Conservation (phyloP, 2,797 vertebrate genomes). For the Merluccius polli region DNA sequence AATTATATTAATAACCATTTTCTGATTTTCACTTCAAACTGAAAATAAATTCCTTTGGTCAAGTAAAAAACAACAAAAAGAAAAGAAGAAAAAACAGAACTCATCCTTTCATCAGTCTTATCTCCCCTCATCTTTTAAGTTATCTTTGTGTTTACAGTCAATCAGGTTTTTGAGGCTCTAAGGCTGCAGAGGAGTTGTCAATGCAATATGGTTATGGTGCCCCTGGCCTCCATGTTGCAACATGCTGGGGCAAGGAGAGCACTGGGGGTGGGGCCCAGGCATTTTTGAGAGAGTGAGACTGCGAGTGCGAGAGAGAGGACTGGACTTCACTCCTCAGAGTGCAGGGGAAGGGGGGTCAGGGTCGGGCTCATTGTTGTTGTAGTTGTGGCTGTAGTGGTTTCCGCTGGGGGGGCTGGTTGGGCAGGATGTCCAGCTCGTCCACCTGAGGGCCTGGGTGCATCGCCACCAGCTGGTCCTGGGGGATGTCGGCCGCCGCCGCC, state of each 20-base stretch:
- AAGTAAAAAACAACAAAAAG: slow-evolving; percentile 67
- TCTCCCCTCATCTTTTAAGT: slow-evolving; percentile 37
- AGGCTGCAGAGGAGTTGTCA: slow-evolving; percentile 81
- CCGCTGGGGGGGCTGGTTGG: slow-evolving; percentile 80
- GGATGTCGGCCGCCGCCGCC: slow-evolving; percentile 90
- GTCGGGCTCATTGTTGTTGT: slow-evolving; percentile 82
- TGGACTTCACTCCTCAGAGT: slow-evolving; percentile 61
- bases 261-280: slow-evolving; percentile 65
- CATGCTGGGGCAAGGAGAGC: slow-evolving; percentile 69
- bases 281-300: slow-evolving; percentile 40
- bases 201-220: slow-evolving; percentile 80
- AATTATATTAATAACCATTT: slow-evolving; percentile 67
- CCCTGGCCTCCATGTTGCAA: slow-evolving; percentile 76
- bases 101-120: slow-evolving; percentile 59
- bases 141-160: slow-evolving; percentile 57
- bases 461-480: slow-evolving; percentile 92
- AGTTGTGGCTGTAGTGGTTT: slow-evolving; percentile 79
- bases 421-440: slow-evolving; percentile 93
- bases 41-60: slow-evolving; percentile 81
- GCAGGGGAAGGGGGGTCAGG: slow-evolving; percentile 86
- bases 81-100: slow-evolving; percentile 57
- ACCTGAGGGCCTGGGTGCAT: slow-evolving; percentile 93
- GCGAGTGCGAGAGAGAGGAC: neutral
- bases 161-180: slow-evolving; percentile 77
- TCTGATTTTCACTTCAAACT: slow-evolving; percentile 54